Evolutionary conservation across 1,140 invertebrate genomes (phyloP), one percentile per base, ranked within the genome.

Genomic region (Drosophila neocordata): DNA sequence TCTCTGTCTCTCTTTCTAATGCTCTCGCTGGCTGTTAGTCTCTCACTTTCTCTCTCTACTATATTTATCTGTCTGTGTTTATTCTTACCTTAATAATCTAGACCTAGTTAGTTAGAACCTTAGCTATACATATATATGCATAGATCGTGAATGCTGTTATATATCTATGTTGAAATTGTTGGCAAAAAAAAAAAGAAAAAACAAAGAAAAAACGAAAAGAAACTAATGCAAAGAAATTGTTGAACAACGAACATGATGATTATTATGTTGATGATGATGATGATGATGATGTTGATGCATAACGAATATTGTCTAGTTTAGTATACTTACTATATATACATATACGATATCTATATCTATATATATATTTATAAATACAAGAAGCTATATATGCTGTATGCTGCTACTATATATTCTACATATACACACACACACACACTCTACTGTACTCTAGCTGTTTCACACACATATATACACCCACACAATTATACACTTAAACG

Each of bases 271-370:
- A 48, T 12, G 34, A 35, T 35, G 34, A 12, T 35, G 15, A 48
- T 48, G 41, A 15, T 48, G 41, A 48, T 48, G 41, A 18, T 44
- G 41, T 18, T 44, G 41, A 48, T 69, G 81, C 74, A 61, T 82
- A 87, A 87, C 83, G 82, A 87, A 87, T 87, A 87, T 88, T 87
- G 79, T 79, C 73, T 84, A 84, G 80, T 69, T 83, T 75, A 84
- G 80, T 69, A 77, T 75, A 75, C 27, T 31, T 74, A 79, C 67
- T 74, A 73, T 56, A 65, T 69, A 65, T 69, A 81, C 61, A 64
- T 68, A 80, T 66, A 81, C 65, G 65, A 73, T 48, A 48, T 48
- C 41, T 48, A 15, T 48, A 48, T 48, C 41, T 70, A 85, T 73
- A 79, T 62, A 68, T 66, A 70, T 65, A 69, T 27, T 48, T 34